A percentile compares a stretch with the other conserved stretches of the same genome.
Conservation (phyloP, 2,888 invertebrate species). For the Synergus gifuensis region DNA sequence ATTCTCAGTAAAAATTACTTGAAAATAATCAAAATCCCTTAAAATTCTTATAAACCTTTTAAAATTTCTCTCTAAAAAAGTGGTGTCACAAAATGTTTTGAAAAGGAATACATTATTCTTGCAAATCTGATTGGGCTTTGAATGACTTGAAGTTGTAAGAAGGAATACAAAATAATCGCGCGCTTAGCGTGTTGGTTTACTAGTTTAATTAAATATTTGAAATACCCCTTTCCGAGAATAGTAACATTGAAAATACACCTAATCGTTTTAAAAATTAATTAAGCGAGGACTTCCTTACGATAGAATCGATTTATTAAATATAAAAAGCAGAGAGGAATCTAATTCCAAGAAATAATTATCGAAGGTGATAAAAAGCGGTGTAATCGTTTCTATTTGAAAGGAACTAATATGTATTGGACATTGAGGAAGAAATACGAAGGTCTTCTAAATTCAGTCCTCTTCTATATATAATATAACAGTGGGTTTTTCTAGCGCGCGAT, state of each 20-base stretch:
- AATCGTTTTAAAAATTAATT: background rate
- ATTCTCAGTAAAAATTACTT: too few species aligned
- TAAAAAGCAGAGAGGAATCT: constrained; percentile 8
- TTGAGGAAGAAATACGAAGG: constrained; percentile 12
- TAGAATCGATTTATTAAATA: constrained; percentile 14
- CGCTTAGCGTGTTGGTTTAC: too few species aligned
- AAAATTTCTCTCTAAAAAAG: too few species aligned
- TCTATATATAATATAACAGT: background rate
- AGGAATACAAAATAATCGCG: too few species aligned
- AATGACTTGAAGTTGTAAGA: too few species aligned
- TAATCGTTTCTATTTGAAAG: constrained; percentile 10
- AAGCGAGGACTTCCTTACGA: background rate
- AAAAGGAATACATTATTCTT: too few species aligned
- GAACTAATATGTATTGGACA: constrained; percentile 6
- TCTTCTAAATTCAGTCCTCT: constrained; percentile 31
- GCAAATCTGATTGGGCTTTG: too few species aligned
- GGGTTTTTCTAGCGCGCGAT: constrained; percentile 18
- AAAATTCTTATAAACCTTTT: too few species aligned
- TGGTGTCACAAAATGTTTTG: too few species aligned
- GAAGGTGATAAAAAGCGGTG: background rate
- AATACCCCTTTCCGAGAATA: background rate
- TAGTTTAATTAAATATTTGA: background rate
- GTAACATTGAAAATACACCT: background rate
- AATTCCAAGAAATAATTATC: background rate
- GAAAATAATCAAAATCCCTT: too few species aligned